These are phyloP conservation scores for Vimba vimba DNA, from an alignment of 2,113 vertebrate genomes.

Conservation along the genomic window DNA sequence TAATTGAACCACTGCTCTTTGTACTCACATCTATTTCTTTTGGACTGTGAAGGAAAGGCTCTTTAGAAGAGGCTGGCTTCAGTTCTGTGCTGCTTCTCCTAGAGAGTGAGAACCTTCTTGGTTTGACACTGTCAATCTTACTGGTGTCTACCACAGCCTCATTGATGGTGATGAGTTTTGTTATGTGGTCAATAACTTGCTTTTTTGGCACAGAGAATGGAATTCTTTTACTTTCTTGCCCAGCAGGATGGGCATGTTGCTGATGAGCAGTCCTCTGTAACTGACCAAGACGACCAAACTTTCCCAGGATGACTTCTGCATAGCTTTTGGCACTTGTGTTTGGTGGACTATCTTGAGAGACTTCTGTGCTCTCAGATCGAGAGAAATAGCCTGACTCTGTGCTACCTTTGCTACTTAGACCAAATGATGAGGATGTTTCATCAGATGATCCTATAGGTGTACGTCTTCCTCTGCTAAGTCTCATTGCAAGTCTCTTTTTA, in stretches of 20 bases:
- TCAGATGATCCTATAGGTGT: constrained; percentile 76
- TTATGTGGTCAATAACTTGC: constrained; percentile 97
- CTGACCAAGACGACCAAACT: constrained; percentile 90
- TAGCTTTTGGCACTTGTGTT: constrained; percentile 93
- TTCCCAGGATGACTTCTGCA: constrained; percentile 93
- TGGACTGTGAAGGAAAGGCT: constrained; percentile 77
- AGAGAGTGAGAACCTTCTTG: constrained; percentile 91
- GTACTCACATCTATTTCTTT: constrained; percentile 72
- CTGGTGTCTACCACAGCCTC: constrained; percentile 97
- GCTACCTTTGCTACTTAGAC: constrained; percentile 90
- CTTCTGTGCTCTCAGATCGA: constrained; percentile 91
- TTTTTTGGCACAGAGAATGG: constrained; percentile 89
- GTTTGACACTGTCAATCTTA: constrained; percentile 96
- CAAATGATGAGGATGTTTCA: constrained; percentile 80
- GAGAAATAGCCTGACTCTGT: constrained; percentile 97
- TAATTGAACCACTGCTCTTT: constrained; percentile 74
- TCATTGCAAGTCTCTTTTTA: constrained; percentile 91
- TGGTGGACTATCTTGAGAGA: constrained; percentile 86
- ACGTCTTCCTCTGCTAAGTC: constrained; percentile 88
- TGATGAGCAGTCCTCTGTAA: constrained; percentile 81
- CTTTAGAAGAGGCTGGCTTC: constrained; percentile 81
- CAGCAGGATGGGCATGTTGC: constrained; percentile 73
- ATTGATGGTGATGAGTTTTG: constrained; percentile 97
- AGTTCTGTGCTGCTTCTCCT: constrained; percentile 91
- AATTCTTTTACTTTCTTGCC: constrained; percentile 80